Percentiles rank a stretch among this genome's conserved stretches.
These are phyloP conservation scores for Daboia siamensis DNA, from an alignment of 2,113 vertebrate species.

Conservation along the genomic window DNA sequence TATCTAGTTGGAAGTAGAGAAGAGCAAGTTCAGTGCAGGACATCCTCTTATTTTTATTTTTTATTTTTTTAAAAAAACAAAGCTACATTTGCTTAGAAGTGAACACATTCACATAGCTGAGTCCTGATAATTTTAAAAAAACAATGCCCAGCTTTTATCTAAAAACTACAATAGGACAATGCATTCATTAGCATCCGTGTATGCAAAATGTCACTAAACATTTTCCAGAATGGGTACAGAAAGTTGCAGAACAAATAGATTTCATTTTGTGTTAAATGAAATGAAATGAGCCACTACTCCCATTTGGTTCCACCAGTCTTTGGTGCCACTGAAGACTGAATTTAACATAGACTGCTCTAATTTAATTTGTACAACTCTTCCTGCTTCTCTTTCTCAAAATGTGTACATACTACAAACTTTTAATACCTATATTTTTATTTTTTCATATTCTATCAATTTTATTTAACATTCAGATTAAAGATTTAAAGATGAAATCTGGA, in stretches of 20 bases:
- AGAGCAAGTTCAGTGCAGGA: constrained; percentile 9
- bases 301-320: neutral
- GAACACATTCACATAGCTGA: neutral
- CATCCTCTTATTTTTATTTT: constrained; percentile 1
- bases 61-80: neutral
- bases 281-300: neutral
- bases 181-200: neutral
- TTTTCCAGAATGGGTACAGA: neutral
- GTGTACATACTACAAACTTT: neutral
- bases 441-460: neutral
- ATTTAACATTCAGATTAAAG: neutral
- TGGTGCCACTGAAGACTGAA: neutral
- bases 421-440: neutral
- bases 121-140: neutral
- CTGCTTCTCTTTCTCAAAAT: neutral
- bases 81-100: neutral
- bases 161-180: neutral
- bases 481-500: neutral
- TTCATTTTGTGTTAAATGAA: neutral
- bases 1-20: neutral
- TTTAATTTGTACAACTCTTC: neutral
- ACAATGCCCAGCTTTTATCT: neutral
- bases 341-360: neutral
- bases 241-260: neutral
- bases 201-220: neutral